Evolutionary conservation across 1,140 invertebrate species (phyloP), one percentile per base, ranked within the genome.

Genomic region (Drosophila guanche): DNA sequence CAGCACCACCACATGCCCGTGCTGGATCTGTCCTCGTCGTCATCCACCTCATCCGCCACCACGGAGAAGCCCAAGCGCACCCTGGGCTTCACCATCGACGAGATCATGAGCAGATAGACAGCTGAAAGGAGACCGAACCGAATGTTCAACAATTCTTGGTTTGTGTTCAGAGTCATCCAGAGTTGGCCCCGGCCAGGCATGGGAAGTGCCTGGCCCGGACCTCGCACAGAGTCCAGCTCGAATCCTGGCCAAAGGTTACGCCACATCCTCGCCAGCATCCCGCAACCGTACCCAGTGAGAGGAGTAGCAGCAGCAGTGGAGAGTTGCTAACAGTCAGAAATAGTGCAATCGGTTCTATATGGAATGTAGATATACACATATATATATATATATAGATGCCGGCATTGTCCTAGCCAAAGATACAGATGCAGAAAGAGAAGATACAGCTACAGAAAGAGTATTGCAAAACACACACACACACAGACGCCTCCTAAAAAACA

Each of bases 81-180:
- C n/a, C 91, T 95, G 63, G 95, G 95, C 1, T 96, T 96, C 91
- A 95, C 94, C 71, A 96, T 96, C 91, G 96, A 95, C 75, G 95
- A 96, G 76, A 96, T 96, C 46, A 95, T 96, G 95, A 95, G 94
- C 90, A 94, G 95, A 92, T 96, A 94, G 92, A 89, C 27, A 45
- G 22, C 7, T n/a, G 16, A 16, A 23, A 20, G 3, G 14, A n/a
- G 48, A 27, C 55, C 41, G 43, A 33, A 37, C 20, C 41, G n/a
- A 59, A 61, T 66, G 29, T 33, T 33, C 8, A 12, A 12, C 33
- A 12, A 12, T 37, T 37, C 51, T 76, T 75, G 80, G 75, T 85
- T 85, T 80, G 70, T 59, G 67, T 79, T 83, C 46, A 50, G 33
- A 73, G 41, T 41, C 47, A 55, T 29, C 56, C 23, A 43, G 27